Conservation (phyloP, 2,113 vertebrate genomes). For the Epinephelus lanceolatus region DNA sequence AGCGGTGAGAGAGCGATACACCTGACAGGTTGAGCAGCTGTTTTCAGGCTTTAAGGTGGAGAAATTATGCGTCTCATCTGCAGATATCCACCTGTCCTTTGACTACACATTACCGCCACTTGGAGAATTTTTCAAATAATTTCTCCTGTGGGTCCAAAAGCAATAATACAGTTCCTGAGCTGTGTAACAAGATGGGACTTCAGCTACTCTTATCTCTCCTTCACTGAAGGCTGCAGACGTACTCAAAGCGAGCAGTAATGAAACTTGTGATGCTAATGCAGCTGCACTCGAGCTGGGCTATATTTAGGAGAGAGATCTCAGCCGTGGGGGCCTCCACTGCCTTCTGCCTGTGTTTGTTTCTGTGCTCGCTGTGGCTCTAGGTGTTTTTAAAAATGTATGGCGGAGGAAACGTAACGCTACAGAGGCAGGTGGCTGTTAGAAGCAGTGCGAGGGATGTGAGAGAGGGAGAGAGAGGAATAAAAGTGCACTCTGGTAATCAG, state of each 20-base stretch:
- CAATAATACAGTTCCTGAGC: constrained; percentile 7
- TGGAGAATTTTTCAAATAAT: not conserved
- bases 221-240: constrained; percentile 40
- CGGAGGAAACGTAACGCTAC: constrained; percentile 57
- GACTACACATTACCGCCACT: not conserved
- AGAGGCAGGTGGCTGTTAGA: constrained; percentile 65
- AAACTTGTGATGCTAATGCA: constrained; percentile 72
- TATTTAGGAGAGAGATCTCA: constrained; percentile 69
- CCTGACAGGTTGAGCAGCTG: not conserved
- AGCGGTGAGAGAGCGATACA: constrained; percentile 11
- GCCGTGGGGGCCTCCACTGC: constrained; percentile 59
- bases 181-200: not conserved
- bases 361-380: constrained; percentile 41
- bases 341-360: constrained; percentile 62
- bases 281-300: constrained; percentile 67
- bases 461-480: constrained; percentile 41
- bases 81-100: not conserved
- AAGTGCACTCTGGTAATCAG: constrained; percentile 58
- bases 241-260: constrained; percentile 52
- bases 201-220: constrained; percentile 1
- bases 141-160: constrained; percentile 9
- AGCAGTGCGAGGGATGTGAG: constrained; percentile 56
- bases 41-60: not conserved
- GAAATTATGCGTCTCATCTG: not conserved
- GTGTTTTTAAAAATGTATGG: constrained; percentile 73